Base-by-base conservation (phyloP, 2,888 invertebrate genomes). In the Mylabris sibirica region DNA sequence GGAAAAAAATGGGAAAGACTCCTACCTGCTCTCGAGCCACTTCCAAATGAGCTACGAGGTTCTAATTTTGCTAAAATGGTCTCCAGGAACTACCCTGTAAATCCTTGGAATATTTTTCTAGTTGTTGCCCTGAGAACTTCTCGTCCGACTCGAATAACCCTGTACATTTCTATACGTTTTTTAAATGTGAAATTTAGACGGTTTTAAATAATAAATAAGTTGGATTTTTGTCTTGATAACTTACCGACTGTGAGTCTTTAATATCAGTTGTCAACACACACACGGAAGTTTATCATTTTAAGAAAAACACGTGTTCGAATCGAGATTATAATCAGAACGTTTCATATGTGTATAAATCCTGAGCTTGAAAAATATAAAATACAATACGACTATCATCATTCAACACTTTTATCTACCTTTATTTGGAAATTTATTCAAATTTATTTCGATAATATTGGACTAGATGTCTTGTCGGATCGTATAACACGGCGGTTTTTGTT, bases 201-300 rank as follows among this genome's bases (percentile, higher is more conserved):
- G 53, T 30, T 24, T 53, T 9, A 24, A 53, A 53, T 53, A 24
- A 53, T 53, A 22, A 49, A 11, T 20, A 49, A 49, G 53, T 53
- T 24, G 5, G 44, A 8, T 9, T 49, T 49, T 49, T 53, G n/a
- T 53, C 12, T 44, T 20, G 49, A 49, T 49, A 49, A 9, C 20
- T 20, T 20, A 49, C n/a, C 49, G 53, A 12, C 12, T 20, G 5
- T 4, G n/a, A n/a, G 5, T 44, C 17, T 44, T 17, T 11, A 17
- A 53, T 53, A 24, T 24, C 4, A 49, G 44, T 44, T 44, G 44
- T 44, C 44, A 44, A 44, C 44, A 44, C 17, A 44, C 44, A 44
- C 44, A 44, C 44, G 6, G 44, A 17, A 44, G 44, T 38, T 38
- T 35, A 8, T 11, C 8, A 35, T 35, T 12, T 44, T 44, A n/a